These are phyloP conservation scores for Cydia amplana DNA, from an alignment of 1,140 invertebrate genomes.

Conservation along the genomic window DNA sequence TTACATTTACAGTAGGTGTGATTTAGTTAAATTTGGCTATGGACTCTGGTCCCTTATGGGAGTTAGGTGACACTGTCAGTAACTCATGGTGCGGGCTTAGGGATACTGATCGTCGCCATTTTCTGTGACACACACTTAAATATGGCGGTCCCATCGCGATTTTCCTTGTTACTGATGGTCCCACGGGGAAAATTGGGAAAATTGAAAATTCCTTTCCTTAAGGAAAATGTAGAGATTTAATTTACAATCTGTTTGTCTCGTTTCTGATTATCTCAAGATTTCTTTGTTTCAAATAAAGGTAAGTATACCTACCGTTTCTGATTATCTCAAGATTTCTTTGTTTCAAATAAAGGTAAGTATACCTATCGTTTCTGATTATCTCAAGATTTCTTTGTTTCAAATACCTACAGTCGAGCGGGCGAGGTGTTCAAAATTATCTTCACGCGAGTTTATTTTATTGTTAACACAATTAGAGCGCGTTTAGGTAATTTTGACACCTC, in stretches of 20 bases:
- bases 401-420: too few relatives aligned
- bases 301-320: not conserved
- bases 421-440: too few relatives aligned
- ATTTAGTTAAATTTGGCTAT: too few relatives aligned
- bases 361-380: not conserved
- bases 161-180: conserved; percentile 8
- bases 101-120: too few relatives aligned
- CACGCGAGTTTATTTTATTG: too few relatives aligned
- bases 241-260: not conserved
- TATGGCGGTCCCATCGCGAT: not conserved
- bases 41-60: too few relatives aligned
- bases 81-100: too few relatives aligned
- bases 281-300: not conserved
- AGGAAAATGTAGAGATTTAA: not conserved
- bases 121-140: not conserved
- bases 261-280: not conserved
- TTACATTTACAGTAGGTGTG: too few relatives aligned
- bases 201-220: not conserved
- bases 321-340: not conserved
- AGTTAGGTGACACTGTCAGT: too few relatives aligned
- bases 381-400: not conserved
- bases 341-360: not conserved
- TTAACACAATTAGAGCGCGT: too few relatives aligned
- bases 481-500: too few relatives aligned
- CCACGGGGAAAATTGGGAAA: not conserved